A percentile compares a stretch with the other conserved stretches of the same genome.
Conservation (phyloP, 2,797 vertebrate genomes). For the Hephaestus fuliginosus region DNA sequence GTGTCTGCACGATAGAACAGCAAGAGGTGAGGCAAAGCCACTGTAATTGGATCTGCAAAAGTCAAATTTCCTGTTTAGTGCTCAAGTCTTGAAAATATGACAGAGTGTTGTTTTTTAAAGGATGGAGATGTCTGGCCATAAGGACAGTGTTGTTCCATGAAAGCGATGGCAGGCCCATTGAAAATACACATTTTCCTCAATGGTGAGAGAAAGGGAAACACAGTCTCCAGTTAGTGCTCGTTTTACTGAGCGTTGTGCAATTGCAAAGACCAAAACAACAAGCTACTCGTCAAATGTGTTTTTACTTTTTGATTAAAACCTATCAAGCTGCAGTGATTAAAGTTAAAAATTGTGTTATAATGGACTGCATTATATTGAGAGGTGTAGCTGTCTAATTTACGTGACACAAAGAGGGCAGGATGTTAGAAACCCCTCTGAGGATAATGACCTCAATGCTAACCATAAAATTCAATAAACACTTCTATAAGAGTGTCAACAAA, state of each 20-base stretch:
- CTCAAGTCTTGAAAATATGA: slow-evolving; percentile 75
- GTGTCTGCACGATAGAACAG: slow-evolving; percentile 40
- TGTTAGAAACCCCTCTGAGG: background rate
- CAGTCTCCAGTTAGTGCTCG: slow-evolving; percentile 30
- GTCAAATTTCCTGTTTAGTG: slow-evolving; percentile 81
- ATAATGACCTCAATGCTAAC: background rate
- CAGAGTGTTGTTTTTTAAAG: slow-evolving; percentile 69
- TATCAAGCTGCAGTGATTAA: slow-evolving; percentile 1
- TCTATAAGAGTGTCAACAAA: background rate
- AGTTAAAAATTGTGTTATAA: background rate
- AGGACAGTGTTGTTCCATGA: slow-evolving; percentile 68
- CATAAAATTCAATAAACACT: background rate
- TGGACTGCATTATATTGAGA: background rate
- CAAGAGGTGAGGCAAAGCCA: slow-evolving; percentile 64
- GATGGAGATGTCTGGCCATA: slow-evolving; percentile 70
- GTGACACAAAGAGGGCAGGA: background rate
- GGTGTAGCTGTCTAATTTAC: background rate
- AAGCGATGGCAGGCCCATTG: slow-evolving; percentile 56
- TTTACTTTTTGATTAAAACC: background rate
- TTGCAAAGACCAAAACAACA: slow-evolving; percentile 1
- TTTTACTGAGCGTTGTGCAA: background rate
- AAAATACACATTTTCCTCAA: slow-evolving; percentile 54
- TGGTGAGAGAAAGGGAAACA: slow-evolving; percentile 46
- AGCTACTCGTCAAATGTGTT: background rate
- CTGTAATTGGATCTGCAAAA: slow-evolving; percentile 80